These are phyloP conservation scores for Drosophila dunni DNA, from an alignment of 1,140 invertebrate genomes.

Conservation along the genomic window DNA sequence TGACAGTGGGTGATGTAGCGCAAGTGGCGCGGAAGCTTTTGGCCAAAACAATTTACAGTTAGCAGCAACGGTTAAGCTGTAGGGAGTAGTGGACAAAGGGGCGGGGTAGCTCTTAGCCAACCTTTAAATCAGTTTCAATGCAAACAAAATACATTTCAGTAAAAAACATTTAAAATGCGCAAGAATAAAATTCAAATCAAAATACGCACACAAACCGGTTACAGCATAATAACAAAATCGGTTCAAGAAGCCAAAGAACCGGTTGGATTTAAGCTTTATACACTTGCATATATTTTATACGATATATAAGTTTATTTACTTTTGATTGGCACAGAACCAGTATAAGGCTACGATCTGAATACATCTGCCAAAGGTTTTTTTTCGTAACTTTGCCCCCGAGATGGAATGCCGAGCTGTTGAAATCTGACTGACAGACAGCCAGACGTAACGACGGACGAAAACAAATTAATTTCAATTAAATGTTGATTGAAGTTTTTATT, in stretches of 20 bases:
- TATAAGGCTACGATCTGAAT: not conserved
- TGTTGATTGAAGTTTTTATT: slow-evolving; percentile 45
- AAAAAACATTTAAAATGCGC: slow-evolving; percentile 44
- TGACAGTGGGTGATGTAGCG: not conserved
- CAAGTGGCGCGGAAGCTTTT: not conserved
- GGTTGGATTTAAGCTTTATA: slow-evolving; percentile 53
- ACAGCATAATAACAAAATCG: slow-evolving; percentile 47
- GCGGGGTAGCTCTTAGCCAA: not conserved
- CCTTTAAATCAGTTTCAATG: slow-evolving; percentile 48
- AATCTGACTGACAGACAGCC: slow-evolving; percentile 10
- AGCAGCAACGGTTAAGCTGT: slow-evolving; percentile 15
- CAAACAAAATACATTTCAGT: slow-evolving; percentile 51
- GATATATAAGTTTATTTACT: slow-evolving; percentile 26
- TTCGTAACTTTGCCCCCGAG: not conserved
- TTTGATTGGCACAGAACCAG: slow-evolving; percentile 31
- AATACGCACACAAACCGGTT: slow-evolving; percentile 36
- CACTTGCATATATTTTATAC: slow-evolving; percentile 23
- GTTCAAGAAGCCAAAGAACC: slow-evolving; percentile 46
- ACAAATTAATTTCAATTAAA: slow-evolving; percentile 51
- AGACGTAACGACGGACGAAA: not conserved
- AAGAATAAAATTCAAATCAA: slow-evolving; percentile 30
- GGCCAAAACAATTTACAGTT: slow-evolving; percentile 30
- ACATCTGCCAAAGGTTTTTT: slow-evolving; percentile 5
- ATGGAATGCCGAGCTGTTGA: not conserved
- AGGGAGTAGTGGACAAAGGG: not conserved